Evolutionary conservation across 2,113 vertebrate species (phyloP), one percentile per base, ranked within the genome.

Genomic region (Poeciliopsis turrubarensis): DNA sequence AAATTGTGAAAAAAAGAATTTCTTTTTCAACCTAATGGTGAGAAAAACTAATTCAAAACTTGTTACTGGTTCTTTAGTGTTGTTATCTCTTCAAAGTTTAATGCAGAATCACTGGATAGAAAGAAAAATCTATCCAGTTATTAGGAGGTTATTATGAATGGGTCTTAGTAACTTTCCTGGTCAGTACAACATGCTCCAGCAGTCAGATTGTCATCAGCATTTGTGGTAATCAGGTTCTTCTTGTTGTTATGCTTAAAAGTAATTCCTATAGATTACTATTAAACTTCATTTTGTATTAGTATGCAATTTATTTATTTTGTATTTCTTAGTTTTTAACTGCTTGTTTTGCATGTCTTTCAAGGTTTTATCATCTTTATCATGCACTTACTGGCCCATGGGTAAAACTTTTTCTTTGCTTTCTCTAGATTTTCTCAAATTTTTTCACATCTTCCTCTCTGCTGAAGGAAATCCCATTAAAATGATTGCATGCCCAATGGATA

Each of bases 401-500:
- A 57, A n/a, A 57, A 57, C 2, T 10, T 19, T 25, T 57, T 57
- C 2, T n/a, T n/a, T 1, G 22, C 32, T 65, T n/a, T 61, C 34
- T 51, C 44, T 60, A 60, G 17, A 26, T 11, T 15, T 37, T 37
- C 10, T 12, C 14, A 54, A 14, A 19, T 25, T 47, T 29, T 76
- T 68, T 67, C 27, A 6, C 39, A 72, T 60, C 5, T 57, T 57
- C 25, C 51, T 57, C 25, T 57, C 22, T n/a, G 22, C 30, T 44
- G 15, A 61, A 73, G 14, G 8, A 79, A 62, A 54, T 8, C 47
- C n/a, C 19, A 0, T 29, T 25, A 26, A 68, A 69, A 75, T 41
- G n/a, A 60, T 25, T 78, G 66, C 31, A 39, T 68, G 31, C 37
- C 70, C 12, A 57, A 27, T 51, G n/a, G 65, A 15, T 64, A 78